Conservation (phyloP, 2,888 invertebrate species). For the Cotesia congregata region DNA sequence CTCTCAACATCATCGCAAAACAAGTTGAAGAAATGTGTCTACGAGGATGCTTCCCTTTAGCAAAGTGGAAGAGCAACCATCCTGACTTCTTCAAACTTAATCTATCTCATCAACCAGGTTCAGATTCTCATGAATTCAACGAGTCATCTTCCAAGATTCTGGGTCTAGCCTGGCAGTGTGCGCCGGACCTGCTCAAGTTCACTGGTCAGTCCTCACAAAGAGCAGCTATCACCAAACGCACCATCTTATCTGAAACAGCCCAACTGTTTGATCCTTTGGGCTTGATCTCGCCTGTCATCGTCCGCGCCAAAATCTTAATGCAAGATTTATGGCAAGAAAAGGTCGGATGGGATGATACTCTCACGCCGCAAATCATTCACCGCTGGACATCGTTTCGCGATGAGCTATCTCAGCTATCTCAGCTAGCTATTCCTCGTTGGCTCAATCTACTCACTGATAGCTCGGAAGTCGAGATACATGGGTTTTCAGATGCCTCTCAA, state of each 20-base stretch:
- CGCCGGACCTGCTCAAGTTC: slow-evolving; percentile 19
- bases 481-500: slow-evolving; percentile 44
- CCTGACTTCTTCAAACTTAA: background rate
- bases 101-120: slow-evolving; percentile 34
- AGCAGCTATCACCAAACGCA: slow-evolving; percentile 31
- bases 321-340: slow-evolving; percentile 18
- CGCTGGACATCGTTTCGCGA: too few species aligned
- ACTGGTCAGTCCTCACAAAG: slow-evolving; percentile 28
- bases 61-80: slow-evolving; percentile 36
- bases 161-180: slow-evolving; percentile 22
- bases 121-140: background rate
- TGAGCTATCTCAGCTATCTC: too few species aligned
- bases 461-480: slow-evolving; percentile 38
- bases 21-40: slow-evolving; percentile 23
- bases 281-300: slow-evolving; percentile 7
- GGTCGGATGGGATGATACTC: too few species aligned
- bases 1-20: slow-evolving; percentile 23
- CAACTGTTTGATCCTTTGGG: background rate
- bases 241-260: slow-evolving; percentile 1
- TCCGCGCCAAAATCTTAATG: slow-evolving; percentile 4
- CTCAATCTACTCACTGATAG: background rate
- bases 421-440: slow-evolving; percentile 14
- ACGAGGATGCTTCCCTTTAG: slow-evolving; percentile 26
- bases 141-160: slow-evolving; percentile 33
- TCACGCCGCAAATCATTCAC: too few species aligned